Percentiles rank a stretch among this genome's conserved stretches.
phyloP scores from a whole-genome alignment of 2,113 vertebrate species.

The Speoplatyrhinus poulsoni region DNA sequence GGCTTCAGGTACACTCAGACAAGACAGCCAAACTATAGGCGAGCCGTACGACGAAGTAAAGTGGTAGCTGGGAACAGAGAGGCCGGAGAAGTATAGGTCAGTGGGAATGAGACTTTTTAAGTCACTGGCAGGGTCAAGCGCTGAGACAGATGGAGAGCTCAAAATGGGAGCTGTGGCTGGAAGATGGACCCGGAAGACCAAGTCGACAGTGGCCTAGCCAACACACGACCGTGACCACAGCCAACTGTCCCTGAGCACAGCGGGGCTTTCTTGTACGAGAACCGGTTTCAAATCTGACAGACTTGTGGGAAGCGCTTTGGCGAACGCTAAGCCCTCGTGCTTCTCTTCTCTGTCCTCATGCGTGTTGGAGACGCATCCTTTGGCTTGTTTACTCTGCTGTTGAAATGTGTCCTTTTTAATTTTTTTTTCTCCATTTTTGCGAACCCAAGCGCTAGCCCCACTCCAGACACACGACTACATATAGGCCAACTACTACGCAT shows the following conservation, averaged over 20 bases:
- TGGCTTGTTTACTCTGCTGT: no score
- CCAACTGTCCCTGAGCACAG: slow-evolving; percentile 53
- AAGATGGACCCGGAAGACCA: slow-evolving; percentile 57
- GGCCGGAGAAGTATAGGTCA: no score
- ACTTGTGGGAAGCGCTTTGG: slow-evolving; percentile 22
- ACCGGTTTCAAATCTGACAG: slow-evolving; percentile 31
- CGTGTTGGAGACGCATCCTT: background rate
- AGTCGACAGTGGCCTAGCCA: slow-evolving; percentile 48
- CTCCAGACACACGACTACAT: no score
- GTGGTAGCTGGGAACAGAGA: no score
- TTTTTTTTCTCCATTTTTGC: no score
- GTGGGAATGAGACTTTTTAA: background rate
- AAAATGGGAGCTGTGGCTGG: slow-evolving; percentile 41
- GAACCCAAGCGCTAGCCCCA: no score
- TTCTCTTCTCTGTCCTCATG: background rate
- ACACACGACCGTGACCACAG: slow-evolving; percentile 49
- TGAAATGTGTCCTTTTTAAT: no score
- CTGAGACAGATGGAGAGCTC: slow-evolving; percentile 53
- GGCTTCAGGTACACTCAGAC: background rate
- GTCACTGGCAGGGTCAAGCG: slow-evolving; percentile 53
- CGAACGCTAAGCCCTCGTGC: slow-evolving; percentile 4
- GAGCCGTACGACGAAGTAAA: no score
- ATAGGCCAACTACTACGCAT: no score
- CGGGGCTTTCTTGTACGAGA: slow-evolving; percentile 23
- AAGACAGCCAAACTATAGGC: background rate